phyloP scores from a whole-genome alignment of 2,113 vertebrate genomes.

The Proteles cristata region DNA sequence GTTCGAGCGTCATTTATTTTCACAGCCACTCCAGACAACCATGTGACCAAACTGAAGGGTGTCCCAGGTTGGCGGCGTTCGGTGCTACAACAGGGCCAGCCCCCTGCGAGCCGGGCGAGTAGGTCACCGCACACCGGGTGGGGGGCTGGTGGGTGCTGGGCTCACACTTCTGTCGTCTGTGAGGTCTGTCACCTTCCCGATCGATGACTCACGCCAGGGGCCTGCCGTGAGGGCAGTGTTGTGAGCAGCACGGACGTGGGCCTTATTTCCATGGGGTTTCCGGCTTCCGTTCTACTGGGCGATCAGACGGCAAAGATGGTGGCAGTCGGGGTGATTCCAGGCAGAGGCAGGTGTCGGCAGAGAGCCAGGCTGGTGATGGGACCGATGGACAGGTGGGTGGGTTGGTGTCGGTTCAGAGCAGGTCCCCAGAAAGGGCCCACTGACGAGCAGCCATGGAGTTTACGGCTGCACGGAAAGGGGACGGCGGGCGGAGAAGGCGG shows the following conservation, averaged over 20 bases:
- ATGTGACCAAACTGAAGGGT: not conserved
- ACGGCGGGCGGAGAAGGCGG: not conserved
- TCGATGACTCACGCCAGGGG: not conserved
- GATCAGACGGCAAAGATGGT: not conserved
- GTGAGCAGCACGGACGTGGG: not conserved
- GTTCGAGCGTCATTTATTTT: not conserved
- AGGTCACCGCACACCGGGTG: not conserved
- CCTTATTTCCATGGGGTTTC: too few species aligned
- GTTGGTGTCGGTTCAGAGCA: not conserved
- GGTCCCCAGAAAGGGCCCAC: not conserved
- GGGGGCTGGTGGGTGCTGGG: not conserved
- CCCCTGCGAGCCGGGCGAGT: rapidly evolving
- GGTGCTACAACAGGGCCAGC: not conserved
- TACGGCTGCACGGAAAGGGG: not conserved
- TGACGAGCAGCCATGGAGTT: not conserved
- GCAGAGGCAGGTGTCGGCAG: not conserved
- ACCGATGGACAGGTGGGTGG: too few species aligned
- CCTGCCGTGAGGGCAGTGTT: not conserved
- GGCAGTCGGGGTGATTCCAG: too few species aligned
- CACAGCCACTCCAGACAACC: not conserved
- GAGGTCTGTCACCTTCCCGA: not conserved
- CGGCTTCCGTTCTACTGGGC: not conserved
- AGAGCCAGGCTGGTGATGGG: too few species aligned
- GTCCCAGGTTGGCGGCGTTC: not conserved
- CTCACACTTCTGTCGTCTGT: not conserved